Conservation (phyloP, 2,113 vertebrate genomes). For the Zosterops hypoxanthus region DNA sequence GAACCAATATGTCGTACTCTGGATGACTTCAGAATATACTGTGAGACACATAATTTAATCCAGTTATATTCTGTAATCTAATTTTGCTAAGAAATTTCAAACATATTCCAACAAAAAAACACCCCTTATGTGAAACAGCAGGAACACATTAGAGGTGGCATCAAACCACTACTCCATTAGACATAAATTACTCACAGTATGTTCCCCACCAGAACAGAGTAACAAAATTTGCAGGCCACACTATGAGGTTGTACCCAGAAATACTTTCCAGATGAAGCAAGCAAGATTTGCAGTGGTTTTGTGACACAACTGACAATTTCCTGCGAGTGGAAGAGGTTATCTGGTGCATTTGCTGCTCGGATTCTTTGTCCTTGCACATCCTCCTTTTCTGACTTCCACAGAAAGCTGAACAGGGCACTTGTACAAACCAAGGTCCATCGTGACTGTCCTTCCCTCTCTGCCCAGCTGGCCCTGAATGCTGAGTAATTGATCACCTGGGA, state of each 20-base stretch:
- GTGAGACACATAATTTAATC: constrained; percentile 14
- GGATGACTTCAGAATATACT: neutral
- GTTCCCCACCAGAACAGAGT: constrained; percentile 27
- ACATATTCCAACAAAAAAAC: neutral
- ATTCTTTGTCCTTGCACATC: neutral
- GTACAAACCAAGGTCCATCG: neutral
- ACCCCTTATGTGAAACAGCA: constrained; percentile 11
- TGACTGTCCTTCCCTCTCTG: neutral
- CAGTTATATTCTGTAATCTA: constrained; percentile 8
- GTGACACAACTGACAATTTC: neutral
- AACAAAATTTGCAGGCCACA: constrained; percentile 26
- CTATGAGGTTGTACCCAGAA: constrained; percentile 21
- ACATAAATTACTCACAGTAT: constrained; percentile 25
- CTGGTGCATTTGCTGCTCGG: neutral
- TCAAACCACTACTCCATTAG: constrained; percentile 15
- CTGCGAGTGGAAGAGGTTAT: neutral
- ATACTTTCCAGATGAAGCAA: constrained; percentile 62
- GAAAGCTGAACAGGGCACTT: neutral
- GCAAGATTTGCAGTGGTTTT: neutral
- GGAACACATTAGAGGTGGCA: constrained; percentile 42
- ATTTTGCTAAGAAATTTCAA: constrained; percentile 32
- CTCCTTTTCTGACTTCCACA: neutral
- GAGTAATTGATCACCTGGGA: neutral
- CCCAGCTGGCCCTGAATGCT: neutral
- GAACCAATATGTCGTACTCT: neutral